Evolutionary conservation across 2,888 invertebrate species (phyloP).

Genomic region (Scrobipalpa costella): DNA sequence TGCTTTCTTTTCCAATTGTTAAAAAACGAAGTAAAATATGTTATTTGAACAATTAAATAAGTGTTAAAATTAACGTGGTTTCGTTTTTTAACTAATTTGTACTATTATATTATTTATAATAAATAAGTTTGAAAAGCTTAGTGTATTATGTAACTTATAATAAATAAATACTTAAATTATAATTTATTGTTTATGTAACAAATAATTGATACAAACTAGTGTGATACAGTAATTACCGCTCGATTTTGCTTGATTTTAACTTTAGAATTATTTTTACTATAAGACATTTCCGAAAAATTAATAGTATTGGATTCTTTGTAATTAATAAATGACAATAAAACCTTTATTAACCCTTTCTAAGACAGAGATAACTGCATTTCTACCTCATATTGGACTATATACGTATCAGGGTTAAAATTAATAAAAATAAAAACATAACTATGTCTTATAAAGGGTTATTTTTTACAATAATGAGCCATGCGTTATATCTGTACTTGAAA

Average conservation of each 20-base stretch:
- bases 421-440: no score
- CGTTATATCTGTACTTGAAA: no score
- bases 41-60: no score
- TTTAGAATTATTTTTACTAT: not conserved
- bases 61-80: not conserved
- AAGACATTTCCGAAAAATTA: not conserved
- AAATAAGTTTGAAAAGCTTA: slow-evolving; percentile 5
- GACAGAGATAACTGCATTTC: not conserved
- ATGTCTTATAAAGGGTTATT: no score
- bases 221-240: slow-evolving; percentile 28
- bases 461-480: no score
- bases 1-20: not conserved
- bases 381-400: not conserved
- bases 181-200: slow-evolving; percentile 16
- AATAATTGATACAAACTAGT: slow-evolving; percentile 29
- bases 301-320: not conserved
- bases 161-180: slow-evolving; percentile 7
- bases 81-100: not conserved
- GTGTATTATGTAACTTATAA: slow-evolving; percentile 19
- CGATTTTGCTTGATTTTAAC: not conserved
- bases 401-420: not conserved
- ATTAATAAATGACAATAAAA: not conserved
- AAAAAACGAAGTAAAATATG: not conserved
- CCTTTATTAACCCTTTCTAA: not conserved
- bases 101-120: not conserved